Evolutionary conservation across 2,797 vertebrate genomes (phyloP).

Genomic region (Falco peregrinus): DNA sequence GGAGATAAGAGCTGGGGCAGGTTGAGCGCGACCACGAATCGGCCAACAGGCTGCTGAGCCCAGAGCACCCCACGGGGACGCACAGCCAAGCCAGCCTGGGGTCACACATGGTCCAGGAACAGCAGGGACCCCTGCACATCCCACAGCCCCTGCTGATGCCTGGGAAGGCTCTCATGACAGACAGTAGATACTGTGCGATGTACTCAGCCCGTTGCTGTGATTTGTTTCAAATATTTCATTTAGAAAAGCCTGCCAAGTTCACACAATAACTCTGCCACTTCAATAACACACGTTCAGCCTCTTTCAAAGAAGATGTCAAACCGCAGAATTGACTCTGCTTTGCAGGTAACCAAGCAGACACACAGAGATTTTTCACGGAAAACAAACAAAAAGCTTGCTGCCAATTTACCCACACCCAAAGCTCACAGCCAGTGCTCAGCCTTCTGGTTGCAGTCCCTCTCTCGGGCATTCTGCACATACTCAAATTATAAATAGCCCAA

Average conservation of each 20-base stretch:
- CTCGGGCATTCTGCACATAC: not conserved
- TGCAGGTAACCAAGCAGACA: not conserved
- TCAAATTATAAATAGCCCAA: not conserved
- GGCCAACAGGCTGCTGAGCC: not conserved
- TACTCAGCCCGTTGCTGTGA: no score
- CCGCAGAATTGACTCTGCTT: not conserved
- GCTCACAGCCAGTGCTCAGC: not conserved
- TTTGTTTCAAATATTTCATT: not conserved
- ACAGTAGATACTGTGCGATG: accelerated
- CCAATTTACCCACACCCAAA: not conserved
- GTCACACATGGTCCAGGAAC: accelerated
- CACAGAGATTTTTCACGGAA: not conserved
- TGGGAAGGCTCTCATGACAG: not conserved
- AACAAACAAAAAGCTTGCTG: not conserved
- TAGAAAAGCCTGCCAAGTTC: not conserved
- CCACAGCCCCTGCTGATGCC: not conserved
- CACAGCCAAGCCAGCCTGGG: not conserved
- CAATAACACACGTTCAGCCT: not conserved
- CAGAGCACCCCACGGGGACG: not conserved
- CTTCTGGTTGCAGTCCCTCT: not conserved
- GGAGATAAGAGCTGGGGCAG: not conserved
- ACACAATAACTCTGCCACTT: not conserved
- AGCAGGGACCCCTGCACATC: not conserved
- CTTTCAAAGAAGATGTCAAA: not conserved
- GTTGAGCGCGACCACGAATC: accelerated